Conservation (phyloP, 2,113 vertebrate species). For the Microtus pennsylvanicus region DNA sequence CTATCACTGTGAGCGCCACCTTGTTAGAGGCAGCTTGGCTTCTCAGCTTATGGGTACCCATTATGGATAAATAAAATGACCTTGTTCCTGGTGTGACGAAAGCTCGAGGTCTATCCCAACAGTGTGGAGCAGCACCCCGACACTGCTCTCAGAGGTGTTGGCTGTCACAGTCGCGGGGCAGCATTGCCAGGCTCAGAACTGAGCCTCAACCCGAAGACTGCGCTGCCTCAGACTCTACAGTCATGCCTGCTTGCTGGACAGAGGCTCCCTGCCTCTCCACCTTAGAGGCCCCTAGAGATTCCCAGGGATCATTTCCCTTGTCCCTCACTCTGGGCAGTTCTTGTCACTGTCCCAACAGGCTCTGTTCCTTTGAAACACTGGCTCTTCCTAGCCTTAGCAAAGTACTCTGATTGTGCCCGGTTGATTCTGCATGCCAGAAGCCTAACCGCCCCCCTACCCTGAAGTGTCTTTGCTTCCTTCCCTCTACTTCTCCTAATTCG, state of each 20-base stretch:
- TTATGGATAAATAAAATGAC: accelerated
- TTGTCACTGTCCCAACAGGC: neutral
- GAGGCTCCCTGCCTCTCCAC: neutral
- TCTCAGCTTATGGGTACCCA: no score
- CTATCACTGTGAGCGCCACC: accelerated
- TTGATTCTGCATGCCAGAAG: neutral
- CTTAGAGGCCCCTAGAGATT: neutral
- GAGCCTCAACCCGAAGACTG: accelerated
- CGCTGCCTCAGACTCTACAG: accelerated
- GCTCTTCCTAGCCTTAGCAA: neutral
- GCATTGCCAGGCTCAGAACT: neutral
- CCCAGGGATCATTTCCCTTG: neutral
- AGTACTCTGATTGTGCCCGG: neutral
- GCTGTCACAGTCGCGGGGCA: accelerated
- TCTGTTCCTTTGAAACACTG: neutral
- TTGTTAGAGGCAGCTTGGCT: accelerated
- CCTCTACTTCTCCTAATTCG: neutral
- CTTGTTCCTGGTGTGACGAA: neutral
- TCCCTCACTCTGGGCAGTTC: neutral
- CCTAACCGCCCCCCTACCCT: neutral
- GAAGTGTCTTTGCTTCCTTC: neutral
- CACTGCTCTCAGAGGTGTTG: accelerated
- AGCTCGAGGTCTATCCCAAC: no score
- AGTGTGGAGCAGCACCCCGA: accelerated
- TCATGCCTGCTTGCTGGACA: neutral